Percentiles rank a stretch among this genome's conserved stretches.
Evolutionary conservation across 2,888 invertebrate species (phyloP).

Genomic region (Limnephilus auricula): DNA sequence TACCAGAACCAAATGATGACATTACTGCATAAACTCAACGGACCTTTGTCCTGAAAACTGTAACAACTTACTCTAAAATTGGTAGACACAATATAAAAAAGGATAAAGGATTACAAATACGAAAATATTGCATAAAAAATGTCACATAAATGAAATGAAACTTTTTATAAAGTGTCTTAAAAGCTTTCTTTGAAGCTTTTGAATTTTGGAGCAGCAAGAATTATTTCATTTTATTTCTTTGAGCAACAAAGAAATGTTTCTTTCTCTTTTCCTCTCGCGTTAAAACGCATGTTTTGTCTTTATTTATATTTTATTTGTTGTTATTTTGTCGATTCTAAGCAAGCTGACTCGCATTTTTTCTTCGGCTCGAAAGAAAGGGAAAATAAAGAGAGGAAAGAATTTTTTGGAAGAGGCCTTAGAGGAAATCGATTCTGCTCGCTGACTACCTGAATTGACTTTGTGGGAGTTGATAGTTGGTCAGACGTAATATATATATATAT

Average conservation of each 20-base stretch:
- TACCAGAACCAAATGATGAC: conserved; percentile 29
- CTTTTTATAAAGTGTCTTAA: neutral
- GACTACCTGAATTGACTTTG: neutral
- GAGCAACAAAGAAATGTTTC: neutral
- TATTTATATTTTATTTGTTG: neutral
- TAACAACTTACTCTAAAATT: conserved; percentile 5
- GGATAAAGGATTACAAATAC: neutral
- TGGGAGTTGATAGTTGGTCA: neutral
- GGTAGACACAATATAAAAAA: neutral
- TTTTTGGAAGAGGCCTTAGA: neutral
- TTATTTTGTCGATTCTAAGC: conserved; percentile 2
- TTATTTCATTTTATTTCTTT: neutral
- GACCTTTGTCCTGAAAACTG: conserved; percentile 8
- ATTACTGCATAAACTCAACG: neutral
- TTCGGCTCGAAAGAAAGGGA: neutral
- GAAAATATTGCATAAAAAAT: neutral
- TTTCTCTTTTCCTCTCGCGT: neutral
- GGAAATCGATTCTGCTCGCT: neutral
- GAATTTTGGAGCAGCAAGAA: neutral
- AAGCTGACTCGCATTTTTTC: neutral
- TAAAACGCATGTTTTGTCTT: neutral
- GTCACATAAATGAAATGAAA: neutral
- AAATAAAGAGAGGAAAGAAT: neutral
- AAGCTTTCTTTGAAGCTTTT: neutral
- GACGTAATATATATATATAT: too few species aligned